Evolutionary conservation across 2,113 vertebrate species (phyloP).

Genomic region (Hydropotes inermis): DNA sequence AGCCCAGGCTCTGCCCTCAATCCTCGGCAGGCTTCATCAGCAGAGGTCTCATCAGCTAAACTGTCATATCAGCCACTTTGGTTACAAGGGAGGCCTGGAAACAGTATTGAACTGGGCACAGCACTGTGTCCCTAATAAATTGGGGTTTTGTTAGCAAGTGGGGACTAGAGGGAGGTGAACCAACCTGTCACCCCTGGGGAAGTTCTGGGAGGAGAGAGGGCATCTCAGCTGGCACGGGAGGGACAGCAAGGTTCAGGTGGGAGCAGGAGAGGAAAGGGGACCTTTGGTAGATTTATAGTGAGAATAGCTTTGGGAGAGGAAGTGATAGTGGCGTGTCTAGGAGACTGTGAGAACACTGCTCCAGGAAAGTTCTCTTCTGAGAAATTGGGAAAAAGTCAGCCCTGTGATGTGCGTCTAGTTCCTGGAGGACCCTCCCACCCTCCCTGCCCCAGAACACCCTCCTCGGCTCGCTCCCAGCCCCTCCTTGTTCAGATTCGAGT

Average conservation of each 20-base stretch:
- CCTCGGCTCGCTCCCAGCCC: fast-evolving
- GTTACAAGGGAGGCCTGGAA: background rate
- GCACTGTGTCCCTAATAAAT: background rate
- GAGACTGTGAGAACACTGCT: background rate
- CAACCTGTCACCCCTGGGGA: background rate
- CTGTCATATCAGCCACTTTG: background rate
- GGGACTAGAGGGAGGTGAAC: background rate
- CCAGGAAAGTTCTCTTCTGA: background rate
- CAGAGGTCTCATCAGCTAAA: background rate
- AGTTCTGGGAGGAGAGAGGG: background rate
- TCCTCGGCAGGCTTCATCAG: background rate
- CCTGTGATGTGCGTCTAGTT: background rate
- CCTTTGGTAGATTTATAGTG: background rate
- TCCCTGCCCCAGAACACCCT: fast-evolving
- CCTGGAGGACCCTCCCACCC: background rate
- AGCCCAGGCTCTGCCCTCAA: background rate
- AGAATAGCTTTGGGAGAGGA: background rate
- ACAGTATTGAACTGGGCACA: background rate
- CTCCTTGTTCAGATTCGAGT: background rate
- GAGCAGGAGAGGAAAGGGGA: background rate
- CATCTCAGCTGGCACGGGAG: background rate
- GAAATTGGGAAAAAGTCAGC: background rate
- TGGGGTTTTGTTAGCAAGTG: background rate
- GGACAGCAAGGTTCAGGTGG: background rate
- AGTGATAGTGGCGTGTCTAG: background rate